Conservation (phyloP, 2,113 vertebrate species). For the Carlito syrichta region DNA sequence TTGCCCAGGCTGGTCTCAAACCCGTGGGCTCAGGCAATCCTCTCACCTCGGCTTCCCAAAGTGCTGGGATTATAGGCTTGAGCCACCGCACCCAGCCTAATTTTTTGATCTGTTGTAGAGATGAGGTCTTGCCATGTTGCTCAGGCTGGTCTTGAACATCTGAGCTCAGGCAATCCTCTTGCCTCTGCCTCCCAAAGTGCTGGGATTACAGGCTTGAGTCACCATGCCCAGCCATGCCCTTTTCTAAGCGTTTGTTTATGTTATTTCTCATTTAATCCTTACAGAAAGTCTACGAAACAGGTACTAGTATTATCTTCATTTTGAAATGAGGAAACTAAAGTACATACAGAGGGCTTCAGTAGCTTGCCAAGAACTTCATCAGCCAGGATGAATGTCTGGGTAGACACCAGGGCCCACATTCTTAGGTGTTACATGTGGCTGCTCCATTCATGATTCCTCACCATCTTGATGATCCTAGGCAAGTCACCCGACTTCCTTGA, state of each 20-base stretch:
- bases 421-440: background rate
- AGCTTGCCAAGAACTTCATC: background rate
- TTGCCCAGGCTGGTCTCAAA: too few species aligned
- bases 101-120: too few species aligned
- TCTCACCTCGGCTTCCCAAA: too few species aligned
- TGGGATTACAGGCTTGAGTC: too few species aligned
- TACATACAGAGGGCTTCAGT: background rate
- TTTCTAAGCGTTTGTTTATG: background rate
- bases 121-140: too few species aligned
- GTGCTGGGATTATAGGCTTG: too few species aligned
- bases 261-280: background rate
- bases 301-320: background rate
- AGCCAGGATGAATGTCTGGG: background rate
- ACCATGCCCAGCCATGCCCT: too few species aligned
- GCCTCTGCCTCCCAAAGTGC: too few species aligned
- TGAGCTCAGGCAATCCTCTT: too few species aligned
- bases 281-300: background rate
- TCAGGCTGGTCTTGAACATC: too few species aligned
- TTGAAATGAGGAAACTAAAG: conserved; percentile 41
- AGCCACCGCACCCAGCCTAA: too few species aligned
- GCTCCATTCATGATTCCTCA: background rate
- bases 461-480: background rate
- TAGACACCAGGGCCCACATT: background rate
- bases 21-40: too few species aligned
- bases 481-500: background rate